Evolutionary conservation across 2,797 vertebrate genomes (phyloP).

Genomic region (Odontamblyopus rebecca): DNA sequence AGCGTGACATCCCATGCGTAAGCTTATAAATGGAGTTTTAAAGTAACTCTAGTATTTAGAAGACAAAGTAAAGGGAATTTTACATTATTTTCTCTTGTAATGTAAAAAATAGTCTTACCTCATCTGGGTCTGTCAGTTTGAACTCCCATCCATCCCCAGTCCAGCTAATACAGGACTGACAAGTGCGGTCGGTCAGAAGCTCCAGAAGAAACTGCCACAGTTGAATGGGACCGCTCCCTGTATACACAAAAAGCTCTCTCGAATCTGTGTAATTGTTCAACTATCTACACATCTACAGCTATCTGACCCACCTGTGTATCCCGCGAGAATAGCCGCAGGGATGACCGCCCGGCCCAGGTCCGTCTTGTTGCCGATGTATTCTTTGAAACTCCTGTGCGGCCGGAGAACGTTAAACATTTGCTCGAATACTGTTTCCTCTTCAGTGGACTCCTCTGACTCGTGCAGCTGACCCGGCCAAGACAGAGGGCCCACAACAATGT

Average conservation of each 20-base stretch:
- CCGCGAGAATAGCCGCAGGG: slow-evolving; percentile 66
- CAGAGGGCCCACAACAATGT: slow-evolving; percentile 25
- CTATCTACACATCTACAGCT: background rate
- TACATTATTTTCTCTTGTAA: too few species aligned
- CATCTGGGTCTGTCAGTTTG: slow-evolving; percentile 74
- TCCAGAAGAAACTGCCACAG: slow-evolving; percentile 80
- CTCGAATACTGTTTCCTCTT: slow-evolving; percentile 25
- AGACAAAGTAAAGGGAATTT: too few species aligned
- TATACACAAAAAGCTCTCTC: background rate
- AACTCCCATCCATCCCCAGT: slow-evolving; percentile 79
- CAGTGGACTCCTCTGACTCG: slow-evolving; percentile 23
- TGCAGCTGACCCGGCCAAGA: slow-evolving; percentile 37
- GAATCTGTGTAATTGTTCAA: background rate
- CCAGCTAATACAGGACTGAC: slow-evolving; percentile 75
- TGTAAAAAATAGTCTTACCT: slow-evolving; percentile 42
- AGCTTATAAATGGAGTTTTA: too few species aligned
- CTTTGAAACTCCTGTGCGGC: slow-evolving; percentile 62
- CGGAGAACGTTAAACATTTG: slow-evolving; percentile 45
- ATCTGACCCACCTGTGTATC: slow-evolving; percentile 65
- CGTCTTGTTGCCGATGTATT: slow-evolving; percentile 48
- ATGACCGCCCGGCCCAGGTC: slow-evolving; percentile 57
- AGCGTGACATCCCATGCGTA: too few species aligned
- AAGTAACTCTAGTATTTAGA: too few species aligned
- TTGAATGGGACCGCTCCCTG: slow-evolving; percentile 75
- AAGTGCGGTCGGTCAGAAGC: slow-evolving; percentile 73